phyloP scores from a whole-genome alignment of 2,888 invertebrate species.

The Drosophila imparisetae region DNA sequence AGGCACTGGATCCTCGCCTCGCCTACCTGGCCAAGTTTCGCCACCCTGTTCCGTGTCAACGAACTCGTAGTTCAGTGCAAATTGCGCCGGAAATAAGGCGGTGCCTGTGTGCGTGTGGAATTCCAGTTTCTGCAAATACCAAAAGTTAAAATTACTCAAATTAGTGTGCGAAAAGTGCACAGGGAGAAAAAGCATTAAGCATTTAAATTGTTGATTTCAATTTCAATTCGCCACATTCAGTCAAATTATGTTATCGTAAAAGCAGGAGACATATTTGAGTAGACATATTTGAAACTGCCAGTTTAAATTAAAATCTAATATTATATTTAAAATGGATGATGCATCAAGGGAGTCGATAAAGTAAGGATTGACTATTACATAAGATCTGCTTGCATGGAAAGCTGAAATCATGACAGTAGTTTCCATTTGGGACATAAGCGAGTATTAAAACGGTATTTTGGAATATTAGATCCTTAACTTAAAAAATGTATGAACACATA shows the following conservation, averaged over 20 bases:
- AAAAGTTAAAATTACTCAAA: constrained; percentile 2
- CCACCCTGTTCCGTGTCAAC: constrained; percentile 92
- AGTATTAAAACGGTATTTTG: not conserved
- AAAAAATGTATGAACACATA: not conserved
- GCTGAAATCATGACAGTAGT: not conserved
- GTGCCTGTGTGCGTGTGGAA: constrained; percentile 90
- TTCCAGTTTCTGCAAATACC: constrained; percentile 85
- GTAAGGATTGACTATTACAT: not conserved
- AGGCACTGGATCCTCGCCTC: constrained; percentile 85
- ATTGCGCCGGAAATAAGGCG: constrained; percentile 91
- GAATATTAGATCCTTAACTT: not conserved
- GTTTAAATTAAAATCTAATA: not conserved
- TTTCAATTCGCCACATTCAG: not conserved
- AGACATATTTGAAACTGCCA: not conserved
- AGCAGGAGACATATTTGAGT: not conserved
- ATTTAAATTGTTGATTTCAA: not conserved
- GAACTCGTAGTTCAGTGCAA: constrained; percentile 92
- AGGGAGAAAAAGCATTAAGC: not conserved
- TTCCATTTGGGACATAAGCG: not conserved
- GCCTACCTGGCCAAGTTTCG: constrained; percentile 86
- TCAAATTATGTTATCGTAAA: not conserved
- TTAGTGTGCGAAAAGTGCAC: constrained; percentile 26
- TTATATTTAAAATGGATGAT: not conserved
- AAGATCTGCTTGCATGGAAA: not conserved
- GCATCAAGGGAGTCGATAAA: accelerated